Conservation (phyloP, 2,797 vertebrate genomes). For the Phylloscopus collybita region DNA sequence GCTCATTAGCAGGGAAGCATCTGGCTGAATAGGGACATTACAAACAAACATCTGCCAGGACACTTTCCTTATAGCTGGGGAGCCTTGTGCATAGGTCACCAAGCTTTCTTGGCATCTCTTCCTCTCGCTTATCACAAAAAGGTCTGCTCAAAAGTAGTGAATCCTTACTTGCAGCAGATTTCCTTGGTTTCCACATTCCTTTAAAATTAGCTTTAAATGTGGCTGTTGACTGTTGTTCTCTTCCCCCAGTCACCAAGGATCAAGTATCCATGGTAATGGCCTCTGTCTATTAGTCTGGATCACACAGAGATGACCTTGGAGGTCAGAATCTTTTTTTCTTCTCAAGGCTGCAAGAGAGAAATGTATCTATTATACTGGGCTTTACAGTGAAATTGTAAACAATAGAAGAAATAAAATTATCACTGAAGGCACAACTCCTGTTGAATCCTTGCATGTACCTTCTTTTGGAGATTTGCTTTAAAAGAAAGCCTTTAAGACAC, state of each 20-base stretch:
- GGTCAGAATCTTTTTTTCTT: slow-evolving; percentile 15
- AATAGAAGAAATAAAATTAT: slow-evolving; percentile 3
- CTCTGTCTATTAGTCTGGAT: neutral
- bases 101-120: neutral
- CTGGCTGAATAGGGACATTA: neutral
- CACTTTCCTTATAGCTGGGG: neutral
- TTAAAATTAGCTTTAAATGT: neutral
- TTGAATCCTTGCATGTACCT: neutral
- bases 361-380: neutral
- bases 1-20: neutral
- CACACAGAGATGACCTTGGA: neutral
- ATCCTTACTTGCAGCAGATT: neutral
- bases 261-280: slow-evolving; percentile 13
- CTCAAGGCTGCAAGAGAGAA: neutral
- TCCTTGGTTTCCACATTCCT: neutral
- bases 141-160: neutral
- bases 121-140: neutral
- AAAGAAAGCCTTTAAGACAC: neutral
- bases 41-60: neutral
- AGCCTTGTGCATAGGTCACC: neutral
- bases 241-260: neutral
- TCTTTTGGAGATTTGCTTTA: neutral
- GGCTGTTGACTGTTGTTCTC: neutral
- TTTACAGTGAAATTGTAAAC: neutral
- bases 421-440: neutral